Percentiles rank a stretch among this genome's conserved stretches.
These are phyloP conservation scores for Rhinogobio ventralis DNA, from an alignment of 2,797 vertebrate species.

Conservation along the genomic window DNA sequence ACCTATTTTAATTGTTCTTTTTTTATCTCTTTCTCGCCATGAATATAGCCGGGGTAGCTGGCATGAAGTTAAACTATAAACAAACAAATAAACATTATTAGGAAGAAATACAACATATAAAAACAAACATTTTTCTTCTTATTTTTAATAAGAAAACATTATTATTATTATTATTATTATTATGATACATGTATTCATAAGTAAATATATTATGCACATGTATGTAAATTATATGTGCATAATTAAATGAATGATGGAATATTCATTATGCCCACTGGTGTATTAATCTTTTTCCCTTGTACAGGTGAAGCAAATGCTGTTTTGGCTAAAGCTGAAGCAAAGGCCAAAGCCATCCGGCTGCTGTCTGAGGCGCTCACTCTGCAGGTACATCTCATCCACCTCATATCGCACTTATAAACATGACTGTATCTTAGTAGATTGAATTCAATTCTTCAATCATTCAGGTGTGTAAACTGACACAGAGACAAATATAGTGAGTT, in stretches of 20 bases:
- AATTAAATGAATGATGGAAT: too few relatives aligned
- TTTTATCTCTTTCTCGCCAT: too few relatives aligned
- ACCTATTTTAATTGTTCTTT: too few relatives aligned
- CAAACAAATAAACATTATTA: too few relatives aligned
- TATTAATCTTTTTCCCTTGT: background rate
- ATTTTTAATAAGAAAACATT: background rate
- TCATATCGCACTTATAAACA: background rate
- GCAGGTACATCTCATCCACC: conserved; percentile 76
- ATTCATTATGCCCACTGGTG: too few relatives aligned
- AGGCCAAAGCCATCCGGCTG: conserved; percentile 88
- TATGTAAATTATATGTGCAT: background rate
- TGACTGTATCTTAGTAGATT: background rate
- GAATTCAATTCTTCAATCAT: background rate
- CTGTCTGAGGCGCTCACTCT: conserved; percentile 86
- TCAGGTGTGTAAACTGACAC: background rate
- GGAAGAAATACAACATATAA: too few relatives aligned
- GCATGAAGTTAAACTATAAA: too few relatives aligned
- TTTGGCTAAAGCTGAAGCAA: conserved; percentile 90
- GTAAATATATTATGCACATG: background rate
- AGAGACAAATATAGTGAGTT: background rate
- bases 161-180: background rate
- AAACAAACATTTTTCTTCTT: background rate
- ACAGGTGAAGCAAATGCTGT: conserved; percentile 93
- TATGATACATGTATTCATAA: background rate
- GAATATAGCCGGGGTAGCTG: too few relatives aligned